phyloP scores from a whole-genome alignment of 2,797 vertebrate genomes.

The Tangara arthus region DNA sequence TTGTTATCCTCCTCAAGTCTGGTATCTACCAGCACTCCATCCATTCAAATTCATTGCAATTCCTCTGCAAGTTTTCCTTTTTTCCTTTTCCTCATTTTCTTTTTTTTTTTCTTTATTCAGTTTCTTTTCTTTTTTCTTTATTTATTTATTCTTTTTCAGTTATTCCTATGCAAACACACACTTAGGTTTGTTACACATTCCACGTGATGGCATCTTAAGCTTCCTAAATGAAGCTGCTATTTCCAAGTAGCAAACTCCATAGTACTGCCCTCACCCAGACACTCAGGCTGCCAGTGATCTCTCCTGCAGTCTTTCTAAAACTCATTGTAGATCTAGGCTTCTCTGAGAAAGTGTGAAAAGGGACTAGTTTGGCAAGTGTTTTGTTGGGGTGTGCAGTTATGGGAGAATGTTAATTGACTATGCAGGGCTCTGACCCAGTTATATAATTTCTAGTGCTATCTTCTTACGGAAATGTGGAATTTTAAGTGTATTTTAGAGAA shows the following conservation, averaged over 20 bases:
- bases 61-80: neutral
- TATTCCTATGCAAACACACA: neutral
- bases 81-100: rapidly evolving
- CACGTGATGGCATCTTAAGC: neutral
- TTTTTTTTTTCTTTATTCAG: neutral
- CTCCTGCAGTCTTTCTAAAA: neutral
- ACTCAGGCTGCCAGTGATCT: neutral
- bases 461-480: neutral
- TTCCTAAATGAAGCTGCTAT: neutral
- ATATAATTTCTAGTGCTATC: neutral
- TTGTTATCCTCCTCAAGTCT: neutral
- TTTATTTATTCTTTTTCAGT: neutral
- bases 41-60: neutral
- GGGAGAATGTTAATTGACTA: neutral
- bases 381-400: neutral
- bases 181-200: neutral
- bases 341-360: neutral
- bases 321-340: neutral
- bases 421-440: neutral
- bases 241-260: neutral
- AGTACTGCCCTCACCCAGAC: neutral
- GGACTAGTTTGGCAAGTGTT: neutral
- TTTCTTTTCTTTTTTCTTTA: neutral
- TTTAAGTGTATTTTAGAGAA: neutral
- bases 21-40: neutral